Base-by-base conservation (phyloP, 2,797 vertebrate species). In the Kryptolebias ocellatus region DNA sequence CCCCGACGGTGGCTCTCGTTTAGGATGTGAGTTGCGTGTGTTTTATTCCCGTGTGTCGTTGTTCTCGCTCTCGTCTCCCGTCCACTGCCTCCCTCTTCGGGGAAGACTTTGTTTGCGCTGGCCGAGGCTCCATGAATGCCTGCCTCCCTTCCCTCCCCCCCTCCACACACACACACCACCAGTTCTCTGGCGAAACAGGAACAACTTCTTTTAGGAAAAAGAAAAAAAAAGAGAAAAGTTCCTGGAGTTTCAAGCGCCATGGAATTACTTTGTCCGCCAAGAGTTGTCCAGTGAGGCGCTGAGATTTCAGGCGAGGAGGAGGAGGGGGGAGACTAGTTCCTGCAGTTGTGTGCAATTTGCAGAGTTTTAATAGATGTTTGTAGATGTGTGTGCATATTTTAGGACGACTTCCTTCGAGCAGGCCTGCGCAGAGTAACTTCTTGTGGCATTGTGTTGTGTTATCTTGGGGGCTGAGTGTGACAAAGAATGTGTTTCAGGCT, bases 21-120 rank as follows among this genome's bases (percentile, higher is more conserved):
- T 74, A 55, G 47, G 72, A 49, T 52, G 51, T 79, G 49, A n/a
- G 18, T 7, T 58, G 20, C 45, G 24, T 53, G 59, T 16, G 28
- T 50, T n/a, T 37, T 60, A 45, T 34, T 47, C 11, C 6, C 9
- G 9, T 61, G 27, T 28, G 88, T 88, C 90, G 90, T 90, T 86
- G 87, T 92, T 90, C 87, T 86, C 78, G 81, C 84, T 83, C 84
- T 59, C 67, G 53, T 86, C 88, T 83, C 87, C 89, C 87, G 89
- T 85, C 83, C 86, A 86, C 84, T 90, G 91, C 89, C 91, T 90
- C 92, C 91, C 90, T 91, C 89, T 90, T 90, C 89, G 90, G 91
- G 92, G 86, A 92, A 91, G 92, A 93, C 92, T 93, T 93, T 93
- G 91, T 93, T 92, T 92, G 92, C 88, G 91, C 92, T 90, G 90